Evolutionary conservation across 2,113 vertebrate species (phyloP), one percentile per base, ranked within the genome.

Genomic region (Smithornis capensis): DNA sequence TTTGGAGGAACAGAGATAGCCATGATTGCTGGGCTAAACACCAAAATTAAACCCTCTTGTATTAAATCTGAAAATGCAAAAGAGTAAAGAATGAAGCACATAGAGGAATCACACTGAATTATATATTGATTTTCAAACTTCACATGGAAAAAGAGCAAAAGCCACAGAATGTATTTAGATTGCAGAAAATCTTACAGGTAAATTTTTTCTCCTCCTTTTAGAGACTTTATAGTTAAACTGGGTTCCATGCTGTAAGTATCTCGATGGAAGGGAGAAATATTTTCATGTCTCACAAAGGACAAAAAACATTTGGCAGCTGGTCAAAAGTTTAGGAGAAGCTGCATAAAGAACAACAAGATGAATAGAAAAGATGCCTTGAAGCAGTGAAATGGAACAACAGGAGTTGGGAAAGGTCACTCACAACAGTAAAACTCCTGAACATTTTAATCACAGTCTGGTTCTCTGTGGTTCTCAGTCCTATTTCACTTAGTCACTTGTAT

Each of bases 311-410:
- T 94, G 60, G 84, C 79, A 94, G 75, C 76, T 63, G 50, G 92
- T 81, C 81, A 95, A 92, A 95, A 92, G 78, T 87, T 93, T 86
- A 74, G 59, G 82, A 80, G 86, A 96, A 96, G 70, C 38, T 76
- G 63, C 75, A 90, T 77, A 88, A 95, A 95, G 64, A 64, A 86
- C 22, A 33, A 91, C 42, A 91, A 78, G 92, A 90, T 91, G 67
- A 94, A 92, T 55, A 93, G 83, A 81, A 87, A 85, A 92, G 77
- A 88, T 3, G 11, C 53, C 92, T 92, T 6, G 5, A 86, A 93
- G 87, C 82, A 88, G 42, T 94, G 89, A 92, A 95, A 95, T 65
- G 89, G 86, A 96, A 84, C 76, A 94, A 93, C 78, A 86, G 59
- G 83, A 95, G 75, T 5, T 90, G 52, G 57, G 78, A 94, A 97